These are phyloP conservation scores for Oncopeltus fasciatus DNA, from an alignment of 1,140 invertebrate species.

Conservation along the genomic window DNA sequence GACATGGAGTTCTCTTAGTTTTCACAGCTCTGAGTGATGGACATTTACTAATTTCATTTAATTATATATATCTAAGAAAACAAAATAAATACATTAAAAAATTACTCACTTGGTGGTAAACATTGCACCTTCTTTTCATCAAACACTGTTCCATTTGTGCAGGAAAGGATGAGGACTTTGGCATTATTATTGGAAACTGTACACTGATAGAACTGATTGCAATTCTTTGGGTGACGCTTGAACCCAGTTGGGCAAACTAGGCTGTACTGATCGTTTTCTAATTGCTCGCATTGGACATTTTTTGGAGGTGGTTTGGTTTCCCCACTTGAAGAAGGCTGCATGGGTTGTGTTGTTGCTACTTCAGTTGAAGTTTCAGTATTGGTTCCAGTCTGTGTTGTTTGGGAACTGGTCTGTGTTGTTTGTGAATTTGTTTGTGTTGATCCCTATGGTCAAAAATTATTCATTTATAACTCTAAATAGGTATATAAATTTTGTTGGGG, in stretches of 20 bases:
- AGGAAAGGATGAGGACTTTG: constrained; percentile 55
- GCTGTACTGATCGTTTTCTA: constrained; percentile 41
- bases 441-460: background rate
- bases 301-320: constrained; percentile 12
- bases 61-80: too few relatives aligned
- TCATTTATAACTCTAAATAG: too few relatives aligned
- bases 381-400: constrained; percentile 15
- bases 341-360: constrained; percentile 19
- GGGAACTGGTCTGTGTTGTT: constrained; percentile 6
- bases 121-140: constrained; percentile 58
- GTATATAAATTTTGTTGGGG: too few relatives aligned
- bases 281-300: background rate
- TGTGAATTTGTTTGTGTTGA: constrained; percentile 1
- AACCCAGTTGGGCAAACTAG: constrained; percentile 68
- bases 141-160: constrained; percentile 58
- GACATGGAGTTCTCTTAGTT: too few relatives aligned
- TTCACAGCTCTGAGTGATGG: too few relatives aligned
- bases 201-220: constrained; percentile 73
- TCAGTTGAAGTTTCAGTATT: constrained; percentile 13
- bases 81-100: too few relatives aligned
- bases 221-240: constrained; percentile 64
- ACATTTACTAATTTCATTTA: too few relatives aligned
- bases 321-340: constrained; percentile 19
- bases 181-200: constrained; percentile 41
- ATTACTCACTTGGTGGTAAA: constrained; percentile 32